These are phyloP conservation scores for Melanerpes aurifrons DNA, from an alignment of 2,113 vertebrate genomes.

Conservation along the genomic window DNA sequence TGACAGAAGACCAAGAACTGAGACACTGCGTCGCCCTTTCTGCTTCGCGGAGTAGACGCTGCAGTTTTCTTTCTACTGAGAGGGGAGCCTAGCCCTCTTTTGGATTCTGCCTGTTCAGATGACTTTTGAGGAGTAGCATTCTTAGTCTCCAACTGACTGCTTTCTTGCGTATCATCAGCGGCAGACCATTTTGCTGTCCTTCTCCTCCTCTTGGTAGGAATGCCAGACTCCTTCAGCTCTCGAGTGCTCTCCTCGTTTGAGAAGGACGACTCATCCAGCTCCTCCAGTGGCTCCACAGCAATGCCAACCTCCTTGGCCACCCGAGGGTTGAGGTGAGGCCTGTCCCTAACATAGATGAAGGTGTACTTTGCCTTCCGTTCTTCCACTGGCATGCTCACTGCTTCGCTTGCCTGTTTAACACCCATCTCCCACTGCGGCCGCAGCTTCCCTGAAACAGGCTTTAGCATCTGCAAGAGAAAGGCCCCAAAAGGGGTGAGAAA, in stretches of 20 bases:
- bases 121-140: slow-evolving; percentile 61
- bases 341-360: slow-evolving; percentile 86
- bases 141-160: slow-evolving; percentile 29
- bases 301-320: slow-evolving; percentile 80
- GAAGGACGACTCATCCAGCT: slow-evolving; percentile 49
- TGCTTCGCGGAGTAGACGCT: slow-evolving; percentile 65
- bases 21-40: slow-evolving; percentile 76
- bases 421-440: slow-evolving; percentile 92
- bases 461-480: slow-evolving; percentile 73
- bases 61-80: slow-evolving; percentile 74
- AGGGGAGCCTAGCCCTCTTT: slow-evolving; percentile 68
- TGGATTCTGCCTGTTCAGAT: slow-evolving; percentile 72
- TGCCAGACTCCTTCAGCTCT: slow-evolving; percentile 63
- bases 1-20: slow-evolving; percentile 86
- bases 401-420: slow-evolving; percentile 88
- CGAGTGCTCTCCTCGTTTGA: slow-evolving; percentile 33
- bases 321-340: slow-evolving; percentile 86
- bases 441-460: slow-evolving; percentile 86
- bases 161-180: slow-evolving; percentile 16
- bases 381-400: slow-evolving; percentile 81
- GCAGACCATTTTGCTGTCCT: slow-evolving; percentile 64
- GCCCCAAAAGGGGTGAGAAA: neutral
- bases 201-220: slow-evolving; percentile 77
- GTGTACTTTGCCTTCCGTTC: slow-evolving; percentile 88
- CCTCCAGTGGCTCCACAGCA: slow-evolving; percentile 69